phyloP scores from a whole-genome alignment of 2,797 vertebrate genomes.

The Aselliscus stoliczkanus region DNA sequence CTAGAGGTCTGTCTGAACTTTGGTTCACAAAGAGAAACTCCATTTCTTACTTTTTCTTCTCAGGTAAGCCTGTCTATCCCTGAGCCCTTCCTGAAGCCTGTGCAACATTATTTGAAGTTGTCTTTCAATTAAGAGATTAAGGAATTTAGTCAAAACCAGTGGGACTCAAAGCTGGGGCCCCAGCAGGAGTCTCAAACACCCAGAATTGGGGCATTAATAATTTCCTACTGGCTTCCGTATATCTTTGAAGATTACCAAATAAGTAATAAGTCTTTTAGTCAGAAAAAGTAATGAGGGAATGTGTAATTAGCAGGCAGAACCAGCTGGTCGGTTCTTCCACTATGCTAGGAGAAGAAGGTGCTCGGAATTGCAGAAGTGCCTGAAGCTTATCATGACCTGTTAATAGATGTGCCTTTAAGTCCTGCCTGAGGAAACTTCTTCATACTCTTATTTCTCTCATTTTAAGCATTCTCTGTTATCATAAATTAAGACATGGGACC shows the following conservation, averaged over 20 bases:
- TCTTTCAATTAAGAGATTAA: conserved; percentile 68
- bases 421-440: background rate
- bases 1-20: background rate
- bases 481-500: conserved; percentile 5
- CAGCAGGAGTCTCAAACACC: conserved; percentile 37
- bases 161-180: conserved; percentile 17
- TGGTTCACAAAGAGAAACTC: conserved; percentile 14
- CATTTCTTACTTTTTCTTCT: background rate
- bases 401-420: background rate
- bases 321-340: background rate
- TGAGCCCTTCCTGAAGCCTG: background rate
- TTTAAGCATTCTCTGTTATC: background rate
- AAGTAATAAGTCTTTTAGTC: conserved; percentile 29
- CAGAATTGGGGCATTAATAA: conserved; percentile 19
- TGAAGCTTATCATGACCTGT: background rate
- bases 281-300: conserved; percentile 30
- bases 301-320: conserved; percentile 1
- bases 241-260: conserved; percentile 48
- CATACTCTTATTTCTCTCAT: background rate
- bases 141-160: conserved; percentile 31
- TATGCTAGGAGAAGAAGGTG: background rate
- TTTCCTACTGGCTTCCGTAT: conserved; percentile 3
- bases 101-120: conserved; percentile 46
- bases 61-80: background rate
- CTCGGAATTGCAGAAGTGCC: background rate